Evolutionary conservation across 1,140 invertebrate genomes (phyloP).

Genomic region (Listronotus bonariensis): DNA sequence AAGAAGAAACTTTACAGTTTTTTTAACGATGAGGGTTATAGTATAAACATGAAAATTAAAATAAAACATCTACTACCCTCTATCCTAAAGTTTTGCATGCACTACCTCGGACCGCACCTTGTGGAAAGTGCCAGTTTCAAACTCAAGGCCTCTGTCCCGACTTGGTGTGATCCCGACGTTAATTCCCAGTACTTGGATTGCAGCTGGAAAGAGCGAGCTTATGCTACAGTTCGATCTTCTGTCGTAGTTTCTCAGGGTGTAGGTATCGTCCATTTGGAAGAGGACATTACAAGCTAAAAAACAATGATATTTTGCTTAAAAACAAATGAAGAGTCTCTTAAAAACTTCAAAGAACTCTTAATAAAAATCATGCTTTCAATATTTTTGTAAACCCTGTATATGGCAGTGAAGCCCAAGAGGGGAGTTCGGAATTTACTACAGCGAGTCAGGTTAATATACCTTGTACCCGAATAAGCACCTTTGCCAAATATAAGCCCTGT

Average conservation of each 20-base stretch:
- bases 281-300: slow-evolving; percentile 82
- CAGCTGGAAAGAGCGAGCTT: slow-evolving; percentile 75
- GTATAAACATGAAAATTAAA: not conserved
- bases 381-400: too few relatives aligned
- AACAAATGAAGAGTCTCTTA: too few relatives aligned
- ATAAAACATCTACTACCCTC: slow-evolving; percentile 17
- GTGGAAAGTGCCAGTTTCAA: slow-evolving; percentile 70
- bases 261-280: slow-evolving; percentile 72
- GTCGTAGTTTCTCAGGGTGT: slow-evolving; percentile 81
- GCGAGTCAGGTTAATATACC: too few relatives aligned
- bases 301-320: too few relatives aligned
- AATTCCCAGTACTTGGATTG: slow-evolving; percentile 70
- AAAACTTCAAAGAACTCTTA: too few relatives aligned
- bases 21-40: too few relatives aligned
- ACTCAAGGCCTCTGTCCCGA: slow-evolving; percentile 56
- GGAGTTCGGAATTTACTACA: too few relatives aligned
- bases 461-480: too few relatives aligned
- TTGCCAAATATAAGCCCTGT: too few relatives aligned
- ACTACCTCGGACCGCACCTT: slow-evolving; percentile 60
- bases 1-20: too few relatives aligned
- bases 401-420: too few relatives aligned
- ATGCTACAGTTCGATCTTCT: slow-evolving; percentile 78
- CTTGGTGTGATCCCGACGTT: slow-evolving; percentile 69
- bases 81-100: slow-evolving; percentile 30
- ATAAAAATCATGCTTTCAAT: too few relatives aligned